These are phyloP conservation scores for Abrostola tripartita DNA, from an alignment of 2,888 invertebrate species.

Conservation along the genomic window DNA sequence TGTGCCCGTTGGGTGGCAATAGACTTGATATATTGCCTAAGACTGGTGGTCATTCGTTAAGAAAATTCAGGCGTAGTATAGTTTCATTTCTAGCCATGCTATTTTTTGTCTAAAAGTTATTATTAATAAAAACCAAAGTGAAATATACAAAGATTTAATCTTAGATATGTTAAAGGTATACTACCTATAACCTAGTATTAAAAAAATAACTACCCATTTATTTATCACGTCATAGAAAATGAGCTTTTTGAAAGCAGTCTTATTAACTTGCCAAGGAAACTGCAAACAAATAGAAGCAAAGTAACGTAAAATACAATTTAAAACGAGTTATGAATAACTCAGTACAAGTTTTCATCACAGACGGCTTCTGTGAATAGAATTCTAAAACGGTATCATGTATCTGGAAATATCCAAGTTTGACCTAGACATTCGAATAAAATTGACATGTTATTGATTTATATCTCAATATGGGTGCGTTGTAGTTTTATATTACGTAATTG, in stretches of 20 bases:
- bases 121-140: too few relatives aligned
- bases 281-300: background rate
- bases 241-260: background rate
- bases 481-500: too few relatives aligned
- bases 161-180: too few relatives aligned
- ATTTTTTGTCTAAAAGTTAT: too few relatives aligned
- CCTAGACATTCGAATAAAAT: constrained; percentile 48
- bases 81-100: too few relatives aligned
- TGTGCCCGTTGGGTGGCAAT: too few relatives aligned
- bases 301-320: constrained; percentile 16
- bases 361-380: constrained; percentile 37
- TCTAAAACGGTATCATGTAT: constrained; percentile 33
- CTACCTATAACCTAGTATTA: too few relatives aligned
- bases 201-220: too few relatives aligned
- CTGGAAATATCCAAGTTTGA: constrained; percentile 43
- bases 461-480: background rate
- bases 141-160: too few relatives aligned
- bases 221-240: background rate
- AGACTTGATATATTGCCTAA: too few relatives aligned
- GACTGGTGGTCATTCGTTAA: too few relatives aligned
- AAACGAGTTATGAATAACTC: constrained; percentile 11
- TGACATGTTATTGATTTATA: constrained; percentile 53
- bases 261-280: background rate
- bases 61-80: too few relatives aligned
- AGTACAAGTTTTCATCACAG: constrained; percentile 28